Conservation (phyloP, 2,113 vertebrate genomes). For the Callorhinus ursinus region DNA sequence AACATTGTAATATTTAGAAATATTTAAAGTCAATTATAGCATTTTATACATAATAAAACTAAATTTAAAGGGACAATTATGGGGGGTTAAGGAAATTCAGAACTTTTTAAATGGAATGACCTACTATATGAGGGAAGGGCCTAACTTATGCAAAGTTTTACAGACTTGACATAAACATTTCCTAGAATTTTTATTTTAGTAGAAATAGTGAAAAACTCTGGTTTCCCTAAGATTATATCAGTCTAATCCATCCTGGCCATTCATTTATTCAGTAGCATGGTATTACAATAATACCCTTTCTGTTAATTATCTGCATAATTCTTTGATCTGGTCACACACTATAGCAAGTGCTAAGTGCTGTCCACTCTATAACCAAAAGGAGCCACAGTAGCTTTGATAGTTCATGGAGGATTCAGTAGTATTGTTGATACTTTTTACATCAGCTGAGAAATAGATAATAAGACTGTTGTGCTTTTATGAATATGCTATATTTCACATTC, state of each 20-base stretch:
- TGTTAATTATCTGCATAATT: background rate
- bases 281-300: background rate
- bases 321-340: background rate
- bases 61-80: background rate
- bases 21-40: background rate
- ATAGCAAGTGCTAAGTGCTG: background rate
- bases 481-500: background rate
- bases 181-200: constrained; percentile 12
- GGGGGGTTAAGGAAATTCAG: background rate
- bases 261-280: background rate
- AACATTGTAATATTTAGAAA: background rate
- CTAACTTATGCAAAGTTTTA: background rate
- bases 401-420: background rate
- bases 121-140: background rate
- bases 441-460: background rate
- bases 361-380: background rate
- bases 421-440: background rate
- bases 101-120: background rate
- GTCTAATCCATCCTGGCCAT: background rate
- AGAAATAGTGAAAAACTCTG: background rate
- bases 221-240: background rate
- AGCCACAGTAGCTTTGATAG: background rate
- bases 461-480: background rate
- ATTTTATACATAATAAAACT: background rate
- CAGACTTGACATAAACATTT: background rate